Evolutionary conservation across 2,888 invertebrate genomes (phyloP).

Genomic region (Toxonevra muliebris): DNA sequence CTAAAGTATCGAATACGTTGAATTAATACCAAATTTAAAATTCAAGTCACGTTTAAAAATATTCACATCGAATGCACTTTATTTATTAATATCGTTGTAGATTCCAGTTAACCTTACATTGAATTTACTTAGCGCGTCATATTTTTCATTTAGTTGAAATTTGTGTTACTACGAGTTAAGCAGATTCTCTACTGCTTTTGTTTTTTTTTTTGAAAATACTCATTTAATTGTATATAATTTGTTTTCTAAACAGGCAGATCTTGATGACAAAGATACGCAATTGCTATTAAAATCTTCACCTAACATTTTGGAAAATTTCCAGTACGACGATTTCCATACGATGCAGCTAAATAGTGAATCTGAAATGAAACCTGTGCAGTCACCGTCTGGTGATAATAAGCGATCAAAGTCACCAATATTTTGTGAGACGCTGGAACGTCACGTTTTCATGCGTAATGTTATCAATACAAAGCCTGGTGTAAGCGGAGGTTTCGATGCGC

Average conservation of each 20-base stretch:
- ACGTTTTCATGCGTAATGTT: slow-evolving; percentile 62
- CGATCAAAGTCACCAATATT: slow-evolving; percentile 55
- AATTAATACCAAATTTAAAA: no score
- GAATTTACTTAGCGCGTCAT: no score
- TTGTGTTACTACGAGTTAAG: no score
- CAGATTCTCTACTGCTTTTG: not conserved
- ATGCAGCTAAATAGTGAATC: slow-evolving; percentile 31
- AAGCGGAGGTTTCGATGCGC: slow-evolving; percentile 36
- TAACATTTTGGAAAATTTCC: slow-evolving; percentile 62
- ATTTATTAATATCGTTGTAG: no score
- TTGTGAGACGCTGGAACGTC: slow-evolving; percentile 61
- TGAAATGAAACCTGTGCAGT: slow-evolving; percentile 40
- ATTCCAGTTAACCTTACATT: no score
- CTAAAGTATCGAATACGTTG: no score
- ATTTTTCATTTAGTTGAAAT: no score
- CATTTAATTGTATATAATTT: slow-evolving; percentile 12
- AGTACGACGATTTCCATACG: slow-evolving; percentile 60
- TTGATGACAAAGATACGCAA: slow-evolving; percentile 50
- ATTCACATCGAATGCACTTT: no score
- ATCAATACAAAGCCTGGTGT: slow-evolving; percentile 52
- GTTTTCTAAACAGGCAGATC: slow-evolving; percentile 35
- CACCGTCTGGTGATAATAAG: slow-evolving; percentile 38
- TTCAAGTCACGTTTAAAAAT: no score
- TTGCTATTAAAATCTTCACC: slow-evolving; percentile 62
- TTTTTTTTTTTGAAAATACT: slow-evolving; percentile 13